phyloP scores from a whole-genome alignment of 2,113 vertebrate species.

The Saimiri boliviensis region DNA sequence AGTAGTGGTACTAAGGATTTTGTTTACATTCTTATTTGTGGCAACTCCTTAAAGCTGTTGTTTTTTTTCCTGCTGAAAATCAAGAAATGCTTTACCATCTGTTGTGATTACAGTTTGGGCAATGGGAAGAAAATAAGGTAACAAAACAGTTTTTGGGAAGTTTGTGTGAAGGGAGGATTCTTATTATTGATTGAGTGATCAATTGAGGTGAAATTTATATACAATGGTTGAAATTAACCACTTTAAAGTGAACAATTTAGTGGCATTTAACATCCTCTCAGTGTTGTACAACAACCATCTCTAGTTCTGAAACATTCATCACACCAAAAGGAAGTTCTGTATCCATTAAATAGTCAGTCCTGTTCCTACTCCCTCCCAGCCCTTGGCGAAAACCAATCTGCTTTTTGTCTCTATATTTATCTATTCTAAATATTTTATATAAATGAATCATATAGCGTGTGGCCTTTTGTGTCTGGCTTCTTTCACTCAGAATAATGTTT shows the following conservation, averaged over 20 bases:
- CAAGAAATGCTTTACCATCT: neutral
- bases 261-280: neutral
- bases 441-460: neutral
- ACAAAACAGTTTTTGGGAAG: neutral
- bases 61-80: neutral
- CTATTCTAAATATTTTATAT: neutral
- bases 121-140: neutral
- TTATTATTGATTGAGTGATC: neutral
- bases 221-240: neutral
- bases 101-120: neutral
- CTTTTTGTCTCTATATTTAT: neutral
- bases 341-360: neutral
- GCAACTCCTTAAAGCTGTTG: neutral
- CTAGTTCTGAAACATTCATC: neutral
- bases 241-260: neutral
- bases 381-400: neutral
- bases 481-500: neutral
- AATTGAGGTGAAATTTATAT: neutral
- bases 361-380: neutral
- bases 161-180: neutral
- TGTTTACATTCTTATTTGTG: neutral
- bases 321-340: neutral
- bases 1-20: neutral
- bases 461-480: neutral
- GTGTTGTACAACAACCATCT: neutral